Conservation (phyloP, 1,140 invertebrate genomes). For the Grapholita molesta region DNA sequence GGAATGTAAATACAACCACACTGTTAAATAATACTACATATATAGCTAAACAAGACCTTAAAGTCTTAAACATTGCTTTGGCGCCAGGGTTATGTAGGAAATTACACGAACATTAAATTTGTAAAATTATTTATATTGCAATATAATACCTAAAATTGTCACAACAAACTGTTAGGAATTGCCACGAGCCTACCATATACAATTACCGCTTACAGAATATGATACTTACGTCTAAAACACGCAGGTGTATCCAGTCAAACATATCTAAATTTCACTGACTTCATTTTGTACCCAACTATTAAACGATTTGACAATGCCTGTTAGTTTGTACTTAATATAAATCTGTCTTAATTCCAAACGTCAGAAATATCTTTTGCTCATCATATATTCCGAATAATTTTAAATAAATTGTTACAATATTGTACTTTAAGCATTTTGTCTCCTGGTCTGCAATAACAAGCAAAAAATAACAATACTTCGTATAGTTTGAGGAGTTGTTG, state of each 20-base stretch:
- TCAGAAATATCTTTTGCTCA: no score
- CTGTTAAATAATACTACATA: no score
- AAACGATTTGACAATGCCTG: not conserved
- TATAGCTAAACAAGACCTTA: no score
- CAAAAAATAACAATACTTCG: no score
- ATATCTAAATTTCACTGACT: not conserved
- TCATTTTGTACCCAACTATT: not conserved
- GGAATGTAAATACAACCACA: no score
- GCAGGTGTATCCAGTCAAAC: not conserved
- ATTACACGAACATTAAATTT: constrained; percentile 40
- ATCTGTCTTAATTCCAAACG: no score
- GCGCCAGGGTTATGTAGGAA: constrained; percentile 16
- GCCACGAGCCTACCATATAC: constrained; percentile 56
- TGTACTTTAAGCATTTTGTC: no score
- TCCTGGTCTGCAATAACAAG: no score
- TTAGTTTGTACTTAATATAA: not conserved
- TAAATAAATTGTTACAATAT: no score
- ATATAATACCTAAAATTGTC: constrained; percentile 66
- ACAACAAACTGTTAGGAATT: constrained; percentile 63
- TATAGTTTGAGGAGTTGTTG: no score
- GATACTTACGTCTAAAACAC: not conserved
- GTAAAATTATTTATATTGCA: constrained; percentile 73
- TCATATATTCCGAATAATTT: no score
- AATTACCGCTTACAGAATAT: constrained; percentile 47
- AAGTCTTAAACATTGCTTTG: no score